Conservation (phyloP, 1,140 invertebrate species). For the Drosophila nebulosa region DNA sequence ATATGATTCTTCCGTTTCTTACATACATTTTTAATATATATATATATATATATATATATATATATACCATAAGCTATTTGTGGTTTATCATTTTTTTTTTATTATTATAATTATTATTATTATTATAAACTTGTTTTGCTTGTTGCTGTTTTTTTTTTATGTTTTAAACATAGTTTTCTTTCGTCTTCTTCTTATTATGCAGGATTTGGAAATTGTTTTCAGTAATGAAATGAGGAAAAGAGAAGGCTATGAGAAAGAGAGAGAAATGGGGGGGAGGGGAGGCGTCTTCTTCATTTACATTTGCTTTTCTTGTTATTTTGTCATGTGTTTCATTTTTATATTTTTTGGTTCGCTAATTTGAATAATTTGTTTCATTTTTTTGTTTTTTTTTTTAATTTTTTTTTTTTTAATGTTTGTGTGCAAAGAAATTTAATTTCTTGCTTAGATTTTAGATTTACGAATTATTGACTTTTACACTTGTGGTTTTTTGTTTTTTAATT, state of each 20-base stretch:
- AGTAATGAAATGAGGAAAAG: not conserved
- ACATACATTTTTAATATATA: conserved; percentile 35
- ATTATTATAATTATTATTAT: not conserved
- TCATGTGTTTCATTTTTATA: conserved; percentile 8
- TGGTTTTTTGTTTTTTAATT: no score
- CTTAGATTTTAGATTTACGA: conserved; percentile 35
- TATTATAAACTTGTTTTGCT: not conserved
- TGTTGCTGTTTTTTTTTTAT: conserved; percentile 43
- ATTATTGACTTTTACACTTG: conserved; percentile 41
- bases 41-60: conserved; percentile 32
- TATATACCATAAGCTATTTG: conserved; percentile 45
- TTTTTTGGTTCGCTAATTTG: conserved; percentile 28
- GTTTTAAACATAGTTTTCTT: conserved; percentile 71
- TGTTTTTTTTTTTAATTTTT: not conserved
- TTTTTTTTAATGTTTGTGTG: conserved; percentile 32
- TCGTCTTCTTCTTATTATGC: conserved; percentile 3
- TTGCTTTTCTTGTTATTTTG: not conserved
- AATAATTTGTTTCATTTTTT: conserved; percentile 18
- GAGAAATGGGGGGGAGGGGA: not conserved
- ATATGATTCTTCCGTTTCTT: conserved; percentile 29
- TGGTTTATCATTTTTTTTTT: conserved; percentile 18
- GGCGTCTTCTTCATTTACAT: not conserved
- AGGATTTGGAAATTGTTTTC: conserved; percentile 60
- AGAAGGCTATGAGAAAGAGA: not conserved
- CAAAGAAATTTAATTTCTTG: conserved; percentile 75